Conservation (phyloP, 2,888 invertebrate species). For the Synanthedon andrenaeformis region DNA sequence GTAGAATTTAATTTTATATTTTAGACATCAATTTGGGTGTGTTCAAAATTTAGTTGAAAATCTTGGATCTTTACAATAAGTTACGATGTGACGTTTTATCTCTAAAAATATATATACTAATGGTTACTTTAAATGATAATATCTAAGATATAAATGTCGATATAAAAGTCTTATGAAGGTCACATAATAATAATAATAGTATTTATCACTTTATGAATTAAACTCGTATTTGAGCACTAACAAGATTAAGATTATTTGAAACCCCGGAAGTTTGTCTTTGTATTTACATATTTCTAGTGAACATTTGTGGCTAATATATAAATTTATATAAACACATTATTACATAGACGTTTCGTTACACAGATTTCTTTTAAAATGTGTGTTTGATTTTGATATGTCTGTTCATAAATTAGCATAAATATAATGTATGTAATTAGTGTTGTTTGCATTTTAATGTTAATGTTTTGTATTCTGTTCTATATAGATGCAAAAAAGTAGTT, state of each 20-base stretch:
- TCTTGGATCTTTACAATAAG: no score
- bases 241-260: constrained; percentile 19
- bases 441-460: constrained; percentile 46
- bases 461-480: constrained; percentile 46
- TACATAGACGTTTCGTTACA: not conserved
- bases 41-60: no score
- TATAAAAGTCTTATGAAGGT: constrained; percentile 45
- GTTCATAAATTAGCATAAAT: constrained; percentile 50
- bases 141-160: constrained; percentile 34
- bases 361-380: not conserved
- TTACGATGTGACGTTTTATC: no score
- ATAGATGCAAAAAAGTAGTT: constrained; percentile 30
- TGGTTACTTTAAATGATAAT: constrained; percentile 2
- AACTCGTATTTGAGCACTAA: constrained; percentile 19
- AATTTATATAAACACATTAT: not conserved
- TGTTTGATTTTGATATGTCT: constrained; percentile 18
- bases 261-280: constrained; percentile 38
- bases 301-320: not conserved
- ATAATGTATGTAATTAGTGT: constrained; percentile 56
- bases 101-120: no score
- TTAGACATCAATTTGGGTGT: no score
- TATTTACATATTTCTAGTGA: constrained; percentile 9
- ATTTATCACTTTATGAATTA: constrained; percentile 25
- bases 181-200: constrained; percentile 27
- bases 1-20: no score